These are phyloP conservation scores for Caenorhabditis virilis DNA, from an alignment of 2,888 invertebrate genomes.

Conservation along the genomic window DNA sequence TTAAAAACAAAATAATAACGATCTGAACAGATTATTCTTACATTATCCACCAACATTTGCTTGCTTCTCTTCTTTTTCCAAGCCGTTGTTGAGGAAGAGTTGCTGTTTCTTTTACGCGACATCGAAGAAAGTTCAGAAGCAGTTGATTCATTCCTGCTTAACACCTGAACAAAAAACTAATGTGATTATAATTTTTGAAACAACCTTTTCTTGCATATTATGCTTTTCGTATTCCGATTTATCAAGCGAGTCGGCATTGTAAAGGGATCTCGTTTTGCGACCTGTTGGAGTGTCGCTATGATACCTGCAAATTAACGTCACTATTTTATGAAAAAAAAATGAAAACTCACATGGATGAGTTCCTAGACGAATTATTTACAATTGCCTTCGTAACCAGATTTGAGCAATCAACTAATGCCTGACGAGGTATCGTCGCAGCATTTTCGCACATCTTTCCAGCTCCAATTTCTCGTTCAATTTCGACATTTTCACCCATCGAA, in stretches of 20 bases:
- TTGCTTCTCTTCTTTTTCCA: background rate
- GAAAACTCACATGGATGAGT: constrained; percentile 20
- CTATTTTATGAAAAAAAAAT: background rate
- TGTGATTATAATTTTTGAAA: too few species aligned
- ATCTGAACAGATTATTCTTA: constrained; percentile 4
- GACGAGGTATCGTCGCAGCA: constrained; percentile 4
- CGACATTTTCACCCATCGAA: constrained; percentile 14
- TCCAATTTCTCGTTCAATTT: background rate
- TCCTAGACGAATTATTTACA: constrained; percentile 16
- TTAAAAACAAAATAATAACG: constrained; percentile 15
- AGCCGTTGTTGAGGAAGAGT: background rate
- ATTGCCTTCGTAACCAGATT: constrained; percentile 20
- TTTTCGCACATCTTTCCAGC: background rate
- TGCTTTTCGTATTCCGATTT: constrained; percentile 19
- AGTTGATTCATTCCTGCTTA: too few species aligned
- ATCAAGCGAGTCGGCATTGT: constrained; percentile 9
- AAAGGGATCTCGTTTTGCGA: constrained; percentile 13
- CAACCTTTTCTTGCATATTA: background rate
- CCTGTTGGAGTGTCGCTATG: constrained; percentile 30
- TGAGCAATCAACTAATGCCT: constrained; percentile 25
- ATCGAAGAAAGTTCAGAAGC: constrained; percentile 10
- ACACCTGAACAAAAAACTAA: too few species aligned
- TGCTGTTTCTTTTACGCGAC: constrained; percentile 1
- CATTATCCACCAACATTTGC: background rate
- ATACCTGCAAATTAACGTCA: constrained; percentile 3